Evolutionary conservation across 2,113 vertebrate genomes (phyloP).

Genomic region (Butastur rufipennis): DNA sequence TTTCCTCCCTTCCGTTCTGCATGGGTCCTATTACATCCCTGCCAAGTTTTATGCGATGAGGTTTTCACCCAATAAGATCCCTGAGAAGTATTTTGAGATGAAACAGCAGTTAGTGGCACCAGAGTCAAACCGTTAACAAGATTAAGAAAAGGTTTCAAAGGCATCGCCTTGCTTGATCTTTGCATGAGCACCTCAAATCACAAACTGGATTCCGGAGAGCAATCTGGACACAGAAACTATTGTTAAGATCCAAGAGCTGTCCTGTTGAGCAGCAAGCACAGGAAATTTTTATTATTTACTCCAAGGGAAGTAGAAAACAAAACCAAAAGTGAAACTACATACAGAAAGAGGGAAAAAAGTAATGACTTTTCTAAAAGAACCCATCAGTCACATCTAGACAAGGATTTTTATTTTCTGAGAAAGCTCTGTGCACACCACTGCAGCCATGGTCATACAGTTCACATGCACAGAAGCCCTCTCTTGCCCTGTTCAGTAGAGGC

Average conservation of each 20-base stretch:
- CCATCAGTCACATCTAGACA: neutral
- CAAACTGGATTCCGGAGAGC: neutral
- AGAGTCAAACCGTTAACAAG: neutral
- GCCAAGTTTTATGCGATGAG: neutral
- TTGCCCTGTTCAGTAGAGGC: neutral
- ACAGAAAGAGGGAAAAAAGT: neutral
- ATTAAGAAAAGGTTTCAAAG: neutral
- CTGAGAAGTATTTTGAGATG: neutral
- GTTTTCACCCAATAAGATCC: neutral
- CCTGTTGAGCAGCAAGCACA: neutral
- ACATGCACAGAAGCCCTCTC: neutral
- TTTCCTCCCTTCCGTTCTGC: neutral
- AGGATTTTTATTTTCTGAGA: neutral
- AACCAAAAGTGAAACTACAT: constrained; percentile 10
- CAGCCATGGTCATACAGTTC: neutral
- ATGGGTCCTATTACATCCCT: neutral
- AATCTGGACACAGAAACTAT: neutral
- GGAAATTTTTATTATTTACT: neutral
- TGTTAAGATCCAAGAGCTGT: neutral
- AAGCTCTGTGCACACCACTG: neutral
- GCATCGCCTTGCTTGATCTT: neutral
- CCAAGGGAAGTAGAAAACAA: neutral
- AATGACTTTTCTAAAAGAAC: neutral
- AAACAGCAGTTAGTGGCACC: neutral
- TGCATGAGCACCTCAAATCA: neutral